Evolutionary conservation across 2,888 invertebrate genomes (phyloP).

Genomic region (Cantharis lateralis): DNA sequence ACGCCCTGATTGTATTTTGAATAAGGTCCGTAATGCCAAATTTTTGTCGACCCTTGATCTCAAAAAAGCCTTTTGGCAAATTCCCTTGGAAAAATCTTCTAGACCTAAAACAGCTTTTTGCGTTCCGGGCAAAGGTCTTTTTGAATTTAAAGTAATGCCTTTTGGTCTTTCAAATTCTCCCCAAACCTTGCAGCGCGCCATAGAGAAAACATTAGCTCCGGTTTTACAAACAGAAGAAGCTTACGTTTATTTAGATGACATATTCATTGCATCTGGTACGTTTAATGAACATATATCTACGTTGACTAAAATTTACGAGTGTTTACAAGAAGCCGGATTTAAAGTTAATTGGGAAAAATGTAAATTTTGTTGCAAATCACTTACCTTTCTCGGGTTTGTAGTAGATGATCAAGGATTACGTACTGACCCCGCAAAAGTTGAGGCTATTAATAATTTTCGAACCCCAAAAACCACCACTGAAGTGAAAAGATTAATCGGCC

Average conservation of each 20-base stretch:
- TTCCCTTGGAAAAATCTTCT: conserved; percentile 33
- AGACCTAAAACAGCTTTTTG: conserved; percentile 37
- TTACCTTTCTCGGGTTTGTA: conserved; percentile 39
- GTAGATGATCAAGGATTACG: conserved; percentile 35
- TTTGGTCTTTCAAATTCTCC: too few relatives aligned
- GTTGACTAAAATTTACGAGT: conserved; percentile 25
- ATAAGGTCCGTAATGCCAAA: conserved; percentile 30
- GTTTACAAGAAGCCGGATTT: conserved; percentile 31
- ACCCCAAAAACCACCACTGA: conserved; percentile 36
- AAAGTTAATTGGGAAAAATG: conserved; percentile 39
- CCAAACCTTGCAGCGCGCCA: too few relatives aligned
- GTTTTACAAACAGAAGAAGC: too few relatives aligned
- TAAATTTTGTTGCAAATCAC: conserved; percentile 34
- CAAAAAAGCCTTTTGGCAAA: conserved; percentile 37
- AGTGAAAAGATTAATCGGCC: conserved; percentile 40
- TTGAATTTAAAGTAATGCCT: too few relatives aligned
- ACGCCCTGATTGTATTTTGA: conserved; percentile 33
- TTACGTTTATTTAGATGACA: too few relatives aligned
- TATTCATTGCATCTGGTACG: too few relatives aligned
- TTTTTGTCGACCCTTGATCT: conserved; percentile 36
- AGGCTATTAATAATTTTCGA: conserved; percentile 38
- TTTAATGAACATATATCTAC: conserved; percentile 14
- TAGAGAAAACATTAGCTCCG: too few relatives aligned
- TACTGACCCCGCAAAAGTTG: conserved; percentile 40
- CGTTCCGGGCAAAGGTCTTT: too few relatives aligned